These are phyloP conservation scores for Malaclemys terrapin DNA, from an alignment of 2,113 vertebrate species.

Conservation along the genomic window DNA sequence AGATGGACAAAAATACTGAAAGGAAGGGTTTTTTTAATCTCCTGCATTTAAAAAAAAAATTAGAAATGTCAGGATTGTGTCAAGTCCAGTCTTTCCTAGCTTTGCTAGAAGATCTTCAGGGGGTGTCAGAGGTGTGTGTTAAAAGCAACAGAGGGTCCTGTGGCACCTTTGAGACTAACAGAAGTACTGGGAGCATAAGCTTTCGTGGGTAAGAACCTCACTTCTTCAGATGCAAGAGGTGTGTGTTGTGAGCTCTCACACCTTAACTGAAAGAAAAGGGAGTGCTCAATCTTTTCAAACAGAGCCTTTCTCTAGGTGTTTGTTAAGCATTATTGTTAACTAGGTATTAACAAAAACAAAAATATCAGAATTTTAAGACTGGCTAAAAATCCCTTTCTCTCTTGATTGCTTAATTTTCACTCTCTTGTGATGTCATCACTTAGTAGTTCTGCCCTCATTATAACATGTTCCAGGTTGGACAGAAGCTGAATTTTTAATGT, in stretches of 20 bases:
- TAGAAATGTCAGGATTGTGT: neutral
- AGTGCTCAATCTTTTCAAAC: neutral
- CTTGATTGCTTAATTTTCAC: rapidly evolving
- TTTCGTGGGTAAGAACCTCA: no score
- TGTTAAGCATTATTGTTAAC: neutral
- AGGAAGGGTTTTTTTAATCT: neutral
- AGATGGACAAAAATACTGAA: neutral
- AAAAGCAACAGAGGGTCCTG: no score
- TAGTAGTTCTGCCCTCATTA: neutral
- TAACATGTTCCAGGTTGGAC: neutral
- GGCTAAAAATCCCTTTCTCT: neutral
- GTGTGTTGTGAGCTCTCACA: neutral
- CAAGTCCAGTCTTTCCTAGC: neutral
- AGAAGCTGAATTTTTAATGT: neutral
- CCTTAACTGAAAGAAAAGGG: neutral
- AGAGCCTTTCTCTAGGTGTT: neutral
- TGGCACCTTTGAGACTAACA: no score
- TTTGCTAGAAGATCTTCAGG: neutral
- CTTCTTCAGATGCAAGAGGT: no score
- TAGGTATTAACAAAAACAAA: neutral
- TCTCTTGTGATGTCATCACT: neutral
- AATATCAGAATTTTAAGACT: neutral
- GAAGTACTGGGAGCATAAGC: no score
- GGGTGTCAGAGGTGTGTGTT: neutral
- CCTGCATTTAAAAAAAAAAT: neutral